Conservation (phyloP, 1,140 invertebrate genomes). For the Pogonus chalceus region DNA sequence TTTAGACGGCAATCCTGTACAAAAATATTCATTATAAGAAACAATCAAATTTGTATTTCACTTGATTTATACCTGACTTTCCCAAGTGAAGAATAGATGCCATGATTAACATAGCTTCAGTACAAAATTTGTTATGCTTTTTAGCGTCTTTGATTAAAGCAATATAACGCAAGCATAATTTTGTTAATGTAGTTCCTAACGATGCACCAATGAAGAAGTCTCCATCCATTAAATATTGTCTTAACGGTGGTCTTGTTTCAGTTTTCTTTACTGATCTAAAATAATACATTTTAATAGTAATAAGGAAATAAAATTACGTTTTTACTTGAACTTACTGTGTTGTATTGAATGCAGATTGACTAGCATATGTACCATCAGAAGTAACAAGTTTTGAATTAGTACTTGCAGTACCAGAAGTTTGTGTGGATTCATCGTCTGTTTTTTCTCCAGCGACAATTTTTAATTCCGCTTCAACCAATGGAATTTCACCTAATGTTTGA, state of each 20-base stretch:
- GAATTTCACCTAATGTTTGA: slow-evolving; percentile 73
- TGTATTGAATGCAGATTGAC: slow-evolving; percentile 91
- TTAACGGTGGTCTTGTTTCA: slow-evolving; percentile 65
- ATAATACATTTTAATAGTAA: neutral
- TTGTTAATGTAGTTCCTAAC: slow-evolving; percentile 81
- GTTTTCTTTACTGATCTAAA: slow-evolving; percentile 46
- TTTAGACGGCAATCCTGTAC: slow-evolving; percentile 50
- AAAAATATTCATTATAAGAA: slow-evolving; percentile 12
- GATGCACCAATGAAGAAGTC: slow-evolving; percentile 95
- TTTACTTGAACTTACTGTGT: slow-evolving; percentile 43
- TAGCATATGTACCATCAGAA: slow-evolving; percentile 97
- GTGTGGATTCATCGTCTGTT: slow-evolving; percentile 36
- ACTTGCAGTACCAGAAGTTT: slow-evolving; percentile 13
- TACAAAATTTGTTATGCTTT: slow-evolving; percentile 58
- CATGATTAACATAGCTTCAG: slow-evolving; percentile 83
- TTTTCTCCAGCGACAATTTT: slow-evolving; percentile 57
- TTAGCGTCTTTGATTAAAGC: slow-evolving; percentile 44
- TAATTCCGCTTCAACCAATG: slow-evolving; percentile 84
- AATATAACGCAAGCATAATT: slow-evolving; percentile 73
- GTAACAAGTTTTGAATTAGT: slow-evolving; percentile 66
- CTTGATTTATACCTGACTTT: slow-evolving; percentile 47
- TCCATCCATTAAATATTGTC: slow-evolving; percentile 84
- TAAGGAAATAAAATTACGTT: neutral
- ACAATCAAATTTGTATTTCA: neutral
- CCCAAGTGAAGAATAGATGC: slow-evolving; percentile 78